phyloP scores from a whole-genome alignment of 2,888 invertebrate genomes.

The Alentia gelatinosa region DNA sequence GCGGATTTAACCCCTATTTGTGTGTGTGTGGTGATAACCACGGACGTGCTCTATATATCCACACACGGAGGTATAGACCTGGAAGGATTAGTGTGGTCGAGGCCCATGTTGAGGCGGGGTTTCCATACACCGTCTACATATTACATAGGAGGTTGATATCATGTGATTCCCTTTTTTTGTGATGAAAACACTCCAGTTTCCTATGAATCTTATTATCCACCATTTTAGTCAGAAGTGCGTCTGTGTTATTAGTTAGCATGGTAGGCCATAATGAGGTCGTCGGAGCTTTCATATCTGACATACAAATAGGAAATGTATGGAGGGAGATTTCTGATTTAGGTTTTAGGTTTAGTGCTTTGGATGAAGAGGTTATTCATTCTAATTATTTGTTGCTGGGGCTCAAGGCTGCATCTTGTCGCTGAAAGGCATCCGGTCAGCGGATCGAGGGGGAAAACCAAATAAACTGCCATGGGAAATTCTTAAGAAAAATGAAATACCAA shows the following conservation, averaged over 20 bases:
- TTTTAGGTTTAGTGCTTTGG: background rate
- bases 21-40: too few species aligned
- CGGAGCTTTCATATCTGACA: too few species aligned
- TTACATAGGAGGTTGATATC: background rate
- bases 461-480: slow-evolving; percentile 1
- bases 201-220: slow-evolving; percentile 1
- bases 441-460: too few species aligned
- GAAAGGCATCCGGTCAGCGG: too few species aligned
- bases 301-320: too few species aligned
- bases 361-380: too few species aligned
- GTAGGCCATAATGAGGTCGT: too few species aligned
- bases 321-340: background rate
- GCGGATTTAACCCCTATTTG: too few species aligned
- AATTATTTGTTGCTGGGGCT: too few species aligned
- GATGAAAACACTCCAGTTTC: slow-evolving; percentile 15
- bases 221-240: background rate
- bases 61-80: background rate
- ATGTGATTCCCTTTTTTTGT: slow-evolving; percentile 27
- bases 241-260: slow-evolving; percentile 23
- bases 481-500: too few species aligned
- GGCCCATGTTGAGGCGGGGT: background rate
- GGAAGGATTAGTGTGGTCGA: background rate
- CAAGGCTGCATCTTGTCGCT: too few species aligned
- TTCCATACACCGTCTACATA: background rate
- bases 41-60: too few species aligned